A percentile compares a stretch with the other conserved stretches of the same genome.
These are phyloP conservation scores for Galleria mellonella DNA, from an alignment of 1,140 invertebrate genomes.

Conservation along the genomic window DNA sequence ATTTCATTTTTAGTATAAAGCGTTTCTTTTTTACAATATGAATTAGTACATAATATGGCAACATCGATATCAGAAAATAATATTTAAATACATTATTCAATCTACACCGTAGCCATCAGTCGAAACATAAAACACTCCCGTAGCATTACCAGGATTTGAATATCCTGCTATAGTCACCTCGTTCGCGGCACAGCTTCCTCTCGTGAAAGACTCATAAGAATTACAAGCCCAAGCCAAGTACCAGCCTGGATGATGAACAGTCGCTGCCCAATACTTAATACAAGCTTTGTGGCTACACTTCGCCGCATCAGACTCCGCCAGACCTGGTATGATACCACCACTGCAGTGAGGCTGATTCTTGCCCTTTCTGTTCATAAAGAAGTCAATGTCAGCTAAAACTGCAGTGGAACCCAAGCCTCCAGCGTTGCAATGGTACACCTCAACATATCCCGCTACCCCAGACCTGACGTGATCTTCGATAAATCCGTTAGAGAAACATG, in stretches of 20 bases:
- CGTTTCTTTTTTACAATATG: too few relatives aligned
- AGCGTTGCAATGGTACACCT: constrained; percentile 75
- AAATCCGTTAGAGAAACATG: constrained; percentile 73
- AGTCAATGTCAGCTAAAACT: constrained; percentile 76
- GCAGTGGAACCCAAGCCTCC: constrained; percentile 73
- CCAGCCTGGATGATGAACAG: constrained; percentile 35
- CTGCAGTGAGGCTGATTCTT: constrained; percentile 75
- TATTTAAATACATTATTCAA: too few relatives aligned
- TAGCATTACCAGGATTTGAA: constrained; percentile 54
- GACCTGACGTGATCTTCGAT: constrained; percentile 71
- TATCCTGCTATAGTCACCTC: constrained; percentile 56
- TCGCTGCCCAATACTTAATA: constrained; percentile 44
- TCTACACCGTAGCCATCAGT: constrained; percentile 41
- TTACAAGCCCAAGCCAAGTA: constrained; percentile 53
- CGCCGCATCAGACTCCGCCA: constrained; percentile 44
- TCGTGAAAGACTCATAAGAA: constrained; percentile 36
- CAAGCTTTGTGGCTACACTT: constrained; percentile 62
- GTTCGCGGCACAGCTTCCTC: constrained; percentile 43
- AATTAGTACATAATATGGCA: too few relatives aligned
- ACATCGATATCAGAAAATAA: too few relatives aligned
- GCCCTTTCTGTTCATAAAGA: constrained; percentile 77
- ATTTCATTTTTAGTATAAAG: too few relatives aligned
- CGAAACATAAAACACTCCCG: constrained; percentile 55
- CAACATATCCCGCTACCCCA: constrained; percentile 74
- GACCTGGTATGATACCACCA: constrained; percentile 36